A percentile compares a stretch with the other conserved stretches of the same genome.
Conservation (phyloP, 2,113 vertebrate species). For the Hiodon alosoides region DNA sequence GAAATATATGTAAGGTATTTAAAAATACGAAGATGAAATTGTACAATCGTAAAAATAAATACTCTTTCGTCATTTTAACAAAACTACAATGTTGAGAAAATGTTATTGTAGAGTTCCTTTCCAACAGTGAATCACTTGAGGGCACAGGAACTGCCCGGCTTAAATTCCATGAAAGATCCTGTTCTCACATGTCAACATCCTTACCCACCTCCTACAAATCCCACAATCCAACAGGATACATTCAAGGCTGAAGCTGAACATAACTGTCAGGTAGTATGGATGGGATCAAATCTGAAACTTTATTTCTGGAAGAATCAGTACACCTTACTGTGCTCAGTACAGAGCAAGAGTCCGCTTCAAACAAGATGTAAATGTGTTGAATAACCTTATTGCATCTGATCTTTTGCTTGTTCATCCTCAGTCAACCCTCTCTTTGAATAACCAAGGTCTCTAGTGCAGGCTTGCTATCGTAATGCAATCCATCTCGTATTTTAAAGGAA, state of each 20-base stretch:
- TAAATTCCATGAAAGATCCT: not conserved
- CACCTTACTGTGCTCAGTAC: slow-evolving; percentile 5
- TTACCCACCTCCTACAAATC: not conserved
- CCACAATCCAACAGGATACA: not conserved
- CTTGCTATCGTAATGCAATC: not conserved
- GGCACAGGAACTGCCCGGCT: not conserved
- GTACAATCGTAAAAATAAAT: slow-evolving; percentile 23
- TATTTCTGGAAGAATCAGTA: not conserved
- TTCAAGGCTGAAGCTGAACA: not conserved
- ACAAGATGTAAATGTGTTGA: not conserved
- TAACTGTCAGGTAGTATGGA: not conserved
- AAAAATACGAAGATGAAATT: slow-evolving; percentile 22
- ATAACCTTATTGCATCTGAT: not conserved
- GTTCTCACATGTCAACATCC: not conserved
- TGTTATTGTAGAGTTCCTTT: not conserved
- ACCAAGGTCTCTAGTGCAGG: not conserved
- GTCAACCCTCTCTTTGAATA: slow-evolving; percentile 1
- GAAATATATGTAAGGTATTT: slow-evolving; percentile 13
- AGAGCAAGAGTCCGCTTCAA: not conserved
- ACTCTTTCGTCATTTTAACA: slow-evolving; percentile 16
- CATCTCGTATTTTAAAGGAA: not conserved
- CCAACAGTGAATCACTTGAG: not conserved
- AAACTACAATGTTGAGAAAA: not conserved
- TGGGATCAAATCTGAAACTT: slow-evolving; percentile 14
- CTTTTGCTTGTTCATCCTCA: not conserved